Evolutionary conservation across 2,888 invertebrate species (phyloP).

Genomic region (Digitonthophagus gazella): DNA sequence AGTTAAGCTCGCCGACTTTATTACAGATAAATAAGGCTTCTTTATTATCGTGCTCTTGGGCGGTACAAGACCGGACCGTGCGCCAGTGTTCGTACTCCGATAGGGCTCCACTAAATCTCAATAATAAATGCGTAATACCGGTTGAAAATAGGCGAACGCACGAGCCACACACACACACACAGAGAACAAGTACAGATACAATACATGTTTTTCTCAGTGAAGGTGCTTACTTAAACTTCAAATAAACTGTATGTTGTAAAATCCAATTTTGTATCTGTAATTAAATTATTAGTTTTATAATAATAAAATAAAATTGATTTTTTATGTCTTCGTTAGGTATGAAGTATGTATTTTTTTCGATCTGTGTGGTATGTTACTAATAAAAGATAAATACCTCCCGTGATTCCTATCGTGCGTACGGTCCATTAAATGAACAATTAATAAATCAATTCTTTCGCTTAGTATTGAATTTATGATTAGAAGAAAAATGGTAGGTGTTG

Average conservation of each 20-base stretch:
- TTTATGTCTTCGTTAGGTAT: not conserved
- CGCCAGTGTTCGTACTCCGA: not conserved
- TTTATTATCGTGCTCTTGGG: slow-evolving; percentile 19
- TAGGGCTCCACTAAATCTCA: slow-evolving; percentile 20
- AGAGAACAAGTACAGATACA: not conserved
- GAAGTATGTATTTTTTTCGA: not conserved
- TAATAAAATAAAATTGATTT: no score
- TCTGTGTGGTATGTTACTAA: not conserved
- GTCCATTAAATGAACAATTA: not conserved
- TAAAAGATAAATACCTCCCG: not conserved
- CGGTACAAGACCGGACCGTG: slow-evolving; percentile 6
- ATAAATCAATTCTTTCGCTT: not conserved
- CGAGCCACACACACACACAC: not conserved
- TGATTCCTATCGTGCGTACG: not conserved
- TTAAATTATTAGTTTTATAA: no score
- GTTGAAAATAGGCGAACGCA: slow-evolving; percentile 21
- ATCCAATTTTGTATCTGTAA: not conserved
- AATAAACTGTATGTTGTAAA: no score
- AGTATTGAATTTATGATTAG: not conserved
- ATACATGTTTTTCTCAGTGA: no score
- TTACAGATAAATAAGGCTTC: slow-evolving; percentile 25
- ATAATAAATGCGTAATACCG: slow-evolving; percentile 24
- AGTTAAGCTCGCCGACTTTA: slow-evolving; percentile 17
- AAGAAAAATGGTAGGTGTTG: no score
- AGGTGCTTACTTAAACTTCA: no score